A percentile compares a stretch with the other conserved stretches of the same genome.
Conservation (phyloP, 2,888 invertebrate species). For the Acanthopleura granulata region DNA sequence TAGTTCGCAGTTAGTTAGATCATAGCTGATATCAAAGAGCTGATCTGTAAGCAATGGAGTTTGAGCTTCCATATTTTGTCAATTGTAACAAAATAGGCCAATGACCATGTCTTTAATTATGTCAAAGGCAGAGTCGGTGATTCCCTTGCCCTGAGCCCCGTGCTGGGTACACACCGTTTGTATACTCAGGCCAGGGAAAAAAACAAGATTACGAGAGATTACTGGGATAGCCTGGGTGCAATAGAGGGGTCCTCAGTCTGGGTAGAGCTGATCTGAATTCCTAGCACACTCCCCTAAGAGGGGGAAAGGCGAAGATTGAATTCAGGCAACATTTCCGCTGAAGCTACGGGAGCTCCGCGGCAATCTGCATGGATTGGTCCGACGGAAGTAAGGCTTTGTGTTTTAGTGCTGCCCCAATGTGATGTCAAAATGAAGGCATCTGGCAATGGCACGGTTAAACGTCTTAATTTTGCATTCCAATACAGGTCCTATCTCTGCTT, state of each 20-base stretch:
- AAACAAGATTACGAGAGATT: constrained; percentile 1
- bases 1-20: too few species aligned
- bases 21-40: too few species aligned
- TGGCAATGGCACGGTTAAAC: too few species aligned
- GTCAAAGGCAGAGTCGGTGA: neutral
- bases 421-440: too few species aligned
- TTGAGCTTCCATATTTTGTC: too few species aligned
- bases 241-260: neutral
- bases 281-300: constrained; percentile 4
- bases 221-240: neutral
- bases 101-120: constrained; percentile 14
- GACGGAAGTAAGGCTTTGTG: constrained; percentile 17
- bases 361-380: constrained; percentile 11
- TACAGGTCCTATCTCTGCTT: constrained; percentile 2
- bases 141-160: too few species aligned
- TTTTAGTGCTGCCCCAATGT: neutral
- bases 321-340: constrained; percentile 15
- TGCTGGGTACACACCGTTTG: too few species aligned
- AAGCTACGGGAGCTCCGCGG: neutral
- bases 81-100: neutral
- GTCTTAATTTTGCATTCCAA: neutral
- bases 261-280: neutral
- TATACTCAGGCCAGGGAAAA: neutral
- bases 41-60: too few species aligned
- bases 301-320: constrained; percentile 15